Base-by-base conservation (phyloP, 1,140 invertebrate genomes). In the Ips typographus region DNA sequence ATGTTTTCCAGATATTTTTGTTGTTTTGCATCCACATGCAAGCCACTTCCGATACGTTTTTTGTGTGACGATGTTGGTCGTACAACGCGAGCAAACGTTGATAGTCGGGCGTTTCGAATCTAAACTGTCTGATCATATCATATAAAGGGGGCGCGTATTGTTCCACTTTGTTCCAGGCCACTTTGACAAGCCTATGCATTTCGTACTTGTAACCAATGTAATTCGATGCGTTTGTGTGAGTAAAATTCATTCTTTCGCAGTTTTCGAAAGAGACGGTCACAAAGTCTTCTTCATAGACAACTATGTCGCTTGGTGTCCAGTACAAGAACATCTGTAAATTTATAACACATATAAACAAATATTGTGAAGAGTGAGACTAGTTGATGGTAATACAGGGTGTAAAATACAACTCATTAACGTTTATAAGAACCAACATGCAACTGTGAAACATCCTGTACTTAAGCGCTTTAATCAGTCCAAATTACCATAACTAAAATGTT, bases 241-340 rank as follows among this genome's bases (percentile, higher is more conserved):
- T 73, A 4, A 71, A 72, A 3, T 77, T 71, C 2, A 77, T 75
- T 3, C 81, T 75, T 36, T 86, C 82, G 72, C 87, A 89, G 55
- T 82, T 79, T 5, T 87, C 86, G 75, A 89, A 84, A 2, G 77
- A 77, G 1, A 89, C 82, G 39, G 76, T 77, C 1, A 78, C 73
- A 71, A 84, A 87, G 47, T 85, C 74, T 2, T 79, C 75, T 64
- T 81, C 76, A 75, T 84, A 80, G 81, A 87, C 74, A 44, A 88
- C 80, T 41, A 91, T 74, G n/a, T 82, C 80, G 60, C 87, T 89
- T 0, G 91, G 91, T 1, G 83, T 84, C 85, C 88, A 91, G 72
- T 85, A 85, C 52, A 71, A 22, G 37, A 70, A 52, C 3, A 70
- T 61, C 68, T 70, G 22, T 22, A 22, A 22, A 22, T 22, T 22